A percentile compares a stretch with the other conserved stretches of the same genome.
Evolutionary conservation across 2,888 invertebrate species (phyloP).

Genomic region (Hermodice carunculata): DNA sequence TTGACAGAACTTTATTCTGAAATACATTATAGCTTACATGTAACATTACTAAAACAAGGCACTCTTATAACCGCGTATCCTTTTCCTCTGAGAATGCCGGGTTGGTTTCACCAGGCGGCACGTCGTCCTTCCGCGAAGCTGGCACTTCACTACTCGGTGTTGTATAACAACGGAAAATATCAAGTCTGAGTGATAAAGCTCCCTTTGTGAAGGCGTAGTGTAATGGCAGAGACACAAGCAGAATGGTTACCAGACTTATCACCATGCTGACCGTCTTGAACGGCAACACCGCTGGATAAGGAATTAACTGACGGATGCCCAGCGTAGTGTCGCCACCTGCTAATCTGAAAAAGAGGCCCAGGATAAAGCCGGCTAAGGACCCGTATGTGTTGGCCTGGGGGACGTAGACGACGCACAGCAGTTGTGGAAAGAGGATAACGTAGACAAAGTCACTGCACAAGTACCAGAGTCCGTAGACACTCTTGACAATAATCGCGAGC

Average conservation of each 20-base stretch:
- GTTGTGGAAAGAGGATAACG: constrained; percentile 92
- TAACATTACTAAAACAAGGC: too few relatives aligned
- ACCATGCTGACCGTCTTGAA: constrained; percentile 96
- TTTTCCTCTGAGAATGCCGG: too few relatives aligned
- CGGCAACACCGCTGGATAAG: constrained; percentile 80
- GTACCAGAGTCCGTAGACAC: constrained; percentile 98
- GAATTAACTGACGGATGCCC: constrained; percentile 52
- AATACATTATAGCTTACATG: too few relatives aligned
- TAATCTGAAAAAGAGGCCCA: constrained; percentile 78
- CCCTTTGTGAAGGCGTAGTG: too few relatives aligned
- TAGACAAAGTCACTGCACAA: constrained; percentile 99
- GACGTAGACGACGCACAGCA: constrained; percentile 97
- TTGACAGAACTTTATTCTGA: too few relatives aligned
- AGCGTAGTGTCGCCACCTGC: constrained; percentile 61
- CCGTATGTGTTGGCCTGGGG: constrained; percentile 97
- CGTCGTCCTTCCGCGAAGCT: too few relatives aligned
- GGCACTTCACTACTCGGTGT: too few relatives aligned
- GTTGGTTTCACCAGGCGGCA: too few relatives aligned
- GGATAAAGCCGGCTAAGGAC: constrained; percentile 76
- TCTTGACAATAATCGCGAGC: constrained; percentile 96
- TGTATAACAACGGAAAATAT: too few relatives aligned
- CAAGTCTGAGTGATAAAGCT: too few relatives aligned
- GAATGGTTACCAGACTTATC: constrained; percentile 68
- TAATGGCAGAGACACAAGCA: constrained; percentile 50
- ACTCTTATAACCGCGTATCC: too few relatives aligned